Evolutionary conservation across 2,888 invertebrate genomes (phyloP), one percentile per base, ranked within the genome.

Genomic region (Hemicrepidius hirtus): DNA sequence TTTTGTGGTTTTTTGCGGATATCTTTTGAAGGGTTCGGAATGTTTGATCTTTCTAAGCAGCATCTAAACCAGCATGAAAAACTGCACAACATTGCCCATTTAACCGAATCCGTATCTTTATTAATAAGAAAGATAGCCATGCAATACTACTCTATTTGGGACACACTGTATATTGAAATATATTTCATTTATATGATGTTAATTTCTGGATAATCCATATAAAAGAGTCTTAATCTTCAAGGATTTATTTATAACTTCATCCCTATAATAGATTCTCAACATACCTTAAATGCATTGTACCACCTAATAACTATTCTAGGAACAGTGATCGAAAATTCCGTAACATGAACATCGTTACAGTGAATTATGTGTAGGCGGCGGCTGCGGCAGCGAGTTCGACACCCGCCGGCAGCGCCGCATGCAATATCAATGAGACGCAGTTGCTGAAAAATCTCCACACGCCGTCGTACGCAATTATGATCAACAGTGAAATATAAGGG

Each of bases 391-490:
- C 50, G 75, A 69, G 55, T 76, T 76, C 76, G 76, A 77, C 76
- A 76, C 60, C 68, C 73, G 65, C 73, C 66, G 63, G 55, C 74
- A 72, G 62, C 68, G 69, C 65, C 76, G 72, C 75, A 71, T 77
- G 78, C 71, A 77, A 78, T 78, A 77, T 78, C 77, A 76, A 77
- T 78, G 76, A 78, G 75, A 76, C 71, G 57, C 66, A 63, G 62
- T 68, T 63, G 63, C 41, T 69, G 63, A 69, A 69, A 69, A 69
- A 69, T 69, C 69, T 69, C 69, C 40, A 41, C 63, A 28, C 69
- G 62, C 40, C 63, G 62, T 69, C 69, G 69, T 46, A 13, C 50
- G 63, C 69, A 69, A 69, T 69, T 69, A 69, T 63, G 63, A 63
- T 63, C 68, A 40, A 12, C 68, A 68, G 49, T 68, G 53, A 60